phyloP scores from a whole-genome alignment of 2,797 vertebrate species.

The Tamandua tetradactyla region DNA sequence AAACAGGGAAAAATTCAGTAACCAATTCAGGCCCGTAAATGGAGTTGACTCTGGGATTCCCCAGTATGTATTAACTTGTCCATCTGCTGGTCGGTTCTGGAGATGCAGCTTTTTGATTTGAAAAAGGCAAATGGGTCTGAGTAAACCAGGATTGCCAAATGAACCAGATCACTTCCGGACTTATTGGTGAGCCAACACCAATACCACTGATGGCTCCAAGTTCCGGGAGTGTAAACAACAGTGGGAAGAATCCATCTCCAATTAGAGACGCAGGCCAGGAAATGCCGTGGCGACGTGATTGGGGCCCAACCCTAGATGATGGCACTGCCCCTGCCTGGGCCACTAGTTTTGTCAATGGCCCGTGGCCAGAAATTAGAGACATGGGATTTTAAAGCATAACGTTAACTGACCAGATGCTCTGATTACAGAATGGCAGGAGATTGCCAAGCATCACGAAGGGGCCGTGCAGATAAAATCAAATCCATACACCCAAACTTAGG shows the following conservation, averaged over 20 bases:
- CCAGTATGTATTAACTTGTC: not conserved
- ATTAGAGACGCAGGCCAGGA: not conserved
- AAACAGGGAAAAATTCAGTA: not conserved
- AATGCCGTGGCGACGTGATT: not conserved
- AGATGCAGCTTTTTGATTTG: not conserved
- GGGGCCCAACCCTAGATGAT: not conserved
- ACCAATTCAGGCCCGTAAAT: not conserved
- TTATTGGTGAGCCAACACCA: not conserved
- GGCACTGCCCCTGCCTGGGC: not conserved
- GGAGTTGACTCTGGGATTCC: not conserved
- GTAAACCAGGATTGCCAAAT: not conserved
- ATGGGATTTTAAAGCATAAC: not conserved
- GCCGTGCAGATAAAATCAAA: not conserved
- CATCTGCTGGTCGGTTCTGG: not conserved
- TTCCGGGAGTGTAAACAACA: not conserved
- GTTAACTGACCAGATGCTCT: not conserved
- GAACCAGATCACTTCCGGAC: not conserved
- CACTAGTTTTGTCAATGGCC: not conserved
- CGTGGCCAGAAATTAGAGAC: not conserved
- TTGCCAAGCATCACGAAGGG: not conserved
- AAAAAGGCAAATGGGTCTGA: not conserved
- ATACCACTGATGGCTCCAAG: not conserved
- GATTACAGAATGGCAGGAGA: not conserved
- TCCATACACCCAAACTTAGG: not conserved
- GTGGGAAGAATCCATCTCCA: not conserved